These are phyloP conservation scores for Muscicapa comitata DNA, from an alignment of 2,797 vertebrate species.

Conservation along the genomic window DNA sequence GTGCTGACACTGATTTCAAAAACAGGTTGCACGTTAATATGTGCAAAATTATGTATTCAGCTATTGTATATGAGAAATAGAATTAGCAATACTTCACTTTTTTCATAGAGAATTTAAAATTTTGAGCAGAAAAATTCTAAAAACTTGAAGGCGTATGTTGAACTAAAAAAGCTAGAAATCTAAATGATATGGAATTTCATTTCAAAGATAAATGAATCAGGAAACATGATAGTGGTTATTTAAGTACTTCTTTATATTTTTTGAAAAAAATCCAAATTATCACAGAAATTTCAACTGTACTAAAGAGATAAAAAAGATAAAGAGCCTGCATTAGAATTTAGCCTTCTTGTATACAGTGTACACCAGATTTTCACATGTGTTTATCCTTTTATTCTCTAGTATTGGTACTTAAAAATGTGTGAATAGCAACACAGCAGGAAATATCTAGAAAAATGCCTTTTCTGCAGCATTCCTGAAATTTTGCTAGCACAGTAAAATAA, in stretches of 20 bases:
- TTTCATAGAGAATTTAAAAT: not conserved
- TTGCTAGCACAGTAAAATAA: not conserved
- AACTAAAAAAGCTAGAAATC: not conserved
- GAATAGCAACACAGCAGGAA: not conserved
- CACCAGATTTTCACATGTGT: not conserved
- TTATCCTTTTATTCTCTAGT: not conserved
- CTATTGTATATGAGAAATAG: not conserved
- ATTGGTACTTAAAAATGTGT: not conserved
- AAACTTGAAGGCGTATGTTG: not conserved
- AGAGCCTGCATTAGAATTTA: not conserved
- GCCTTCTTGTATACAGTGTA: not conserved
- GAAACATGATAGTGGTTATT: not conserved
- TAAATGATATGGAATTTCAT: not conserved
- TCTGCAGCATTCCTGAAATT: not conserved
- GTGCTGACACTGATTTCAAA: not conserved
- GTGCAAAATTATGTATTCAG: not conserved
- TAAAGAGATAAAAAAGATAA: not conserved
- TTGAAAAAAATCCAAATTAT: not conserved
- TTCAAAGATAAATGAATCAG: not conserved
- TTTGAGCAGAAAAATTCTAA: not conserved
- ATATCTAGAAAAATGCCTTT: not conserved
- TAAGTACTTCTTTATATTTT: not conserved
- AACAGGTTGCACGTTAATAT: not conserved
- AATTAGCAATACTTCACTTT: not conserved
- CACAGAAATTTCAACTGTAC: not conserved